Evolutionary conservation across 2,797 vertebrate species (phyloP).

Genomic region (Micropoecilia bifurca): DNA sequence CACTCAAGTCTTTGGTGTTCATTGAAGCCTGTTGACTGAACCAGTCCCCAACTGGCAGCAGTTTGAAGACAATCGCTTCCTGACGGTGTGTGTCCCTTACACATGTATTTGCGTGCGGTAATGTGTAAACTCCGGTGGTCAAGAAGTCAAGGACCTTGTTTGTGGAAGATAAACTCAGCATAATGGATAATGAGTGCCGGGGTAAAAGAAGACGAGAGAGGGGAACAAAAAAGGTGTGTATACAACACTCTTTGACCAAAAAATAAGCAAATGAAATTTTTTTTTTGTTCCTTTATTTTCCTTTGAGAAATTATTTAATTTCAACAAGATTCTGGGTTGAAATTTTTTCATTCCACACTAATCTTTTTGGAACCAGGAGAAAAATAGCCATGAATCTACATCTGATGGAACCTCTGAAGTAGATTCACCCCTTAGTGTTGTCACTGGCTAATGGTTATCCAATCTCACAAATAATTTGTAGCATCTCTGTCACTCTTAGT

Average conservation of each 20-base stretch:
- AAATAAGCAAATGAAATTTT: neutral
- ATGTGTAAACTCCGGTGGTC: slow-evolving; percentile 72
- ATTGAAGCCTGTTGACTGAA: slow-evolving; percentile 55
- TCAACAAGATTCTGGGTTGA: neutral
- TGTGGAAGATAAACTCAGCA: slow-evolving; percentile 68
- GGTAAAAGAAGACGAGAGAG: slow-evolving; percentile 38
- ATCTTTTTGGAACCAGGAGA: neutral
- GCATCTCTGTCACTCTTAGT: neutral
- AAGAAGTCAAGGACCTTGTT: slow-evolving; percentile 69
- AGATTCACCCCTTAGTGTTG: neutral
- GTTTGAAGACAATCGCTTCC: slow-evolving; percentile 54
- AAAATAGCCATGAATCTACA: neutral
- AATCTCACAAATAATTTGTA: neutral
- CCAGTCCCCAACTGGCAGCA: slow-evolving; percentile 52
- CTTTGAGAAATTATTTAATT: neutral
- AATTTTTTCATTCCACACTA: neutral
- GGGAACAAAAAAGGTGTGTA: neutral
- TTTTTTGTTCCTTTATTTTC: neutral
- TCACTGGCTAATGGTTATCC: neutral
- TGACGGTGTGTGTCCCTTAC: slow-evolving; percentile 27
- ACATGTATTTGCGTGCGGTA: slow-evolving; percentile 42
- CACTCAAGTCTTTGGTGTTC: slow-evolving; percentile 48
- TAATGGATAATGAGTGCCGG: slow-evolving; percentile 70
- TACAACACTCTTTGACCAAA: neutral
- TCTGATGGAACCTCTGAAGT: neutral